phyloP scores from a whole-genome alignment of 2,888 invertebrate species.

The Anorthoa munda region DNA sequence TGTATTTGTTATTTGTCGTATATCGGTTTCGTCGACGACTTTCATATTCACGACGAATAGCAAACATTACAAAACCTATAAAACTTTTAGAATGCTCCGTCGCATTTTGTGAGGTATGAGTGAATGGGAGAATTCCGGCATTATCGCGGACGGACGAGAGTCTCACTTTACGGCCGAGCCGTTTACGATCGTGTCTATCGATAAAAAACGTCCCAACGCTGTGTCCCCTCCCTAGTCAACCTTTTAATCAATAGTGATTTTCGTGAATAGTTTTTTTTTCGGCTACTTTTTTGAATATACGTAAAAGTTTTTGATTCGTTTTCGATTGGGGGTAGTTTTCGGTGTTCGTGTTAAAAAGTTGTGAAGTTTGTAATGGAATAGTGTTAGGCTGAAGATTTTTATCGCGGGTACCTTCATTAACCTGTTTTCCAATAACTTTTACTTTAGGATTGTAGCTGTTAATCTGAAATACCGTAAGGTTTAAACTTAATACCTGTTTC shows the following conservation, averaged over 20 bases:
- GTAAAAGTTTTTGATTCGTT: constrained; percentile 62
- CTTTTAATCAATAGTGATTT: constrained; percentile 63
- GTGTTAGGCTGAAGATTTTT: constrained; percentile 42
- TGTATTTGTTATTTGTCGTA: no score
- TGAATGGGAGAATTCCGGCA: constrained; percentile 67
- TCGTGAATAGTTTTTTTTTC: constrained; percentile 50
- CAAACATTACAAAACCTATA: constrained; percentile 47
- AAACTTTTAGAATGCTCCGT: constrained; percentile 54
- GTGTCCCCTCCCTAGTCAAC: constrained; percentile 41
- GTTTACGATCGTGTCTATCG: constrained; percentile 67
- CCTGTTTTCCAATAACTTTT: constrained; percentile 7
- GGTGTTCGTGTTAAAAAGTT: constrained; percentile 56
- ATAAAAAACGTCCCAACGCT: constrained; percentile 57
- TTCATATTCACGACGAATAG: constrained; percentile 14
- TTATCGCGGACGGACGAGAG: constrained; percentile 46
- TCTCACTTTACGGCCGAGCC: constrained; percentile 62
- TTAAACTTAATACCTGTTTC: background rate
- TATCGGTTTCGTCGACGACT: constrained; percentile 1
- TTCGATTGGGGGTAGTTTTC: constrained; percentile 45
- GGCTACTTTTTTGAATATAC: constrained; percentile 53
- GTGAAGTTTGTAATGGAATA: constrained; percentile 43
- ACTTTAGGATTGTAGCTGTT: background rate
- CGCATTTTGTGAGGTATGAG: constrained; percentile 56
- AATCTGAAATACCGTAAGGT: background rate
- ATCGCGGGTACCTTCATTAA: constrained; percentile 34